phyloP scores from a whole-genome alignment of 2,113 vertebrate species.

The Eptesicus fuscus region DNA sequence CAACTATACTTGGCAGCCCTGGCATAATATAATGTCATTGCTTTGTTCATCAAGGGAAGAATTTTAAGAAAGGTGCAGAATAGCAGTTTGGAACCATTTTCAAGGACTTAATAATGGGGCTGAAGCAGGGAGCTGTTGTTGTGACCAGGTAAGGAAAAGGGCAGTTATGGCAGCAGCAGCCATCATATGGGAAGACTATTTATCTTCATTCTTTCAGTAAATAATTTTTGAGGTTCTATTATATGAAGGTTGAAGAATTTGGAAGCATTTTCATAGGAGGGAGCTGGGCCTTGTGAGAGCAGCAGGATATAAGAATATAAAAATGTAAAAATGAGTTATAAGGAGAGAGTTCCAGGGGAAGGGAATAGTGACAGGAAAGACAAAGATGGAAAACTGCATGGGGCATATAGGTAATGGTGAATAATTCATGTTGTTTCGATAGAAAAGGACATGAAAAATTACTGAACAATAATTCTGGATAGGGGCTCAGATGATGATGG shows the following conservation, averaged over 20 bases:
- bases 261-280: not conserved
- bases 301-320: not conserved
- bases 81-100: not conserved
- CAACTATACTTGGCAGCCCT: slow-evolving; percentile 56
- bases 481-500: not conserved
- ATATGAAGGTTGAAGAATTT: not conserved
- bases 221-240: not conserved
- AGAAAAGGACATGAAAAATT: not conserved
- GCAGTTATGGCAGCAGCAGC: not conserved
- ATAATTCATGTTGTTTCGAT: not conserved
- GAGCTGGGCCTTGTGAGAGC: not conserved
- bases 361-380: not conserved
- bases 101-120: not conserved
- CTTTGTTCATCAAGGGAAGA: not conserved
- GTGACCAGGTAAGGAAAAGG: not conserved
- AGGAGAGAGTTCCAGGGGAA: not conserved
- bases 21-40: not conserved
- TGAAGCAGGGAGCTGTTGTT: not conserved
- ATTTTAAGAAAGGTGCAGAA: not conserved
- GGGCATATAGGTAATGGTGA: not conserved
- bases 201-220: not conserved
- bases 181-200: not conserved
- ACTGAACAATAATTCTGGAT: not conserved
- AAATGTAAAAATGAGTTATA: not conserved
- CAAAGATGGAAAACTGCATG: not conserved